Percentiles rank a stretch among this genome's conserved stretches.
Conservation (phyloP, 2,888 invertebrate species). For the Luperina nickerlii region DNA sequence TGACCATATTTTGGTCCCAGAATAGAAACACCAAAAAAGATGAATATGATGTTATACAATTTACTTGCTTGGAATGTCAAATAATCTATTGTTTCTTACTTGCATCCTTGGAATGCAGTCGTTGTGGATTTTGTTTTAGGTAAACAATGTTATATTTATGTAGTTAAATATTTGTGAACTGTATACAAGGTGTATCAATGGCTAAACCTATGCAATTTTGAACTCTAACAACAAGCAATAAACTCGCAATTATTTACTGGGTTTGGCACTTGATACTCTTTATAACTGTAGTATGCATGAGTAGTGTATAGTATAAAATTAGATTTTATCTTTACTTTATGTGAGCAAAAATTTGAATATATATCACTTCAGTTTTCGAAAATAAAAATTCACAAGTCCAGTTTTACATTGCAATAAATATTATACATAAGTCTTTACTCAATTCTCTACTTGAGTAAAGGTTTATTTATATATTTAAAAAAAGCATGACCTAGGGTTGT, state of each 20-base stretch:
- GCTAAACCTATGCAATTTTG: constrained; percentile 10
- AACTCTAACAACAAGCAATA: background rate
- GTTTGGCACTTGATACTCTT: constrained; percentile 8
- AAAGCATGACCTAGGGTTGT: constrained; percentile 60
- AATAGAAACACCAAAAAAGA: background rate
- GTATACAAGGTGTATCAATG: constrained; percentile 6
- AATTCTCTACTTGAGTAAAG: constrained; percentile 19
- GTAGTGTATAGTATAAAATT: constrained; percentile 10
- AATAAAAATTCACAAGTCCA: background rate
- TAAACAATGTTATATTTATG: constrained; percentile 42
- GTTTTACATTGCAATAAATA: background rate
- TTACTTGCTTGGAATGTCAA: constrained; percentile 38
- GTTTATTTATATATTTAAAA: constrained; percentile 8
- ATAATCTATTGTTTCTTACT: constrained; percentile 35
- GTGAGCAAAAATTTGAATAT: background rate
- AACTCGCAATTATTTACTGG: background rate
- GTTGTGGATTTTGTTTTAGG: constrained; percentile 72
- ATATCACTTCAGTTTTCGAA: background rate
- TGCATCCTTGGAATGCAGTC: constrained; percentile 68
- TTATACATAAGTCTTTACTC: no score
- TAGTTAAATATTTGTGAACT: background rate
- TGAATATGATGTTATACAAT: background rate
- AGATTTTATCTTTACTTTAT: constrained; percentile 8
- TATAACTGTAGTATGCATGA: constrained; percentile 18
- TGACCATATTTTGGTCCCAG: background rate